Evolutionary conservation across 2,888 invertebrate genomes (phyloP), one percentile per base, ranked within the genome.

Genomic region (Homarus gammarus): DNA sequence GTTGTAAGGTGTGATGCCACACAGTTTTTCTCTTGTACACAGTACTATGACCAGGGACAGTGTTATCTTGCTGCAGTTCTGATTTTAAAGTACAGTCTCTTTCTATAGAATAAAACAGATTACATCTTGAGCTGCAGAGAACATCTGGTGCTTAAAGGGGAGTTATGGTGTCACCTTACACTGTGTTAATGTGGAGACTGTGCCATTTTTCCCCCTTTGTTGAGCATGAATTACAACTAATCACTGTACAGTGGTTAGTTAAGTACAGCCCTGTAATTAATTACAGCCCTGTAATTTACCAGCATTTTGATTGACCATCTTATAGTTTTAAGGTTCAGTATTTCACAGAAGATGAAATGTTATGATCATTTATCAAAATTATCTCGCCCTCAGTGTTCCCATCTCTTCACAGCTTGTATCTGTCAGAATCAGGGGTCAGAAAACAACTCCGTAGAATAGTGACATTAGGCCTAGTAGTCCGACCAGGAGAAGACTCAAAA

Each of bases 1-100:
- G 56, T 51, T 56, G 56, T 78, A 77, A 89, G 88, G 88, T 89
- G 88, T 78, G 88, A 18, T 27, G 8, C 38, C 18, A 6, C 61
- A 44, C 18, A 51, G 15, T 40, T 61, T n/a, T 15, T 75, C n/a
- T 33, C 12, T 5, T 61, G 10, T 49, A 27, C 15, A 36, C 49
- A 10, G 33, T 38, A 15, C 15, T 73, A 38, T 36, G 36, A 15
- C n/a, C n/a, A n/a, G 40, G 36, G 31, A 18, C 12, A 10, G n/a
- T 51, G 31, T 56, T 15, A 36, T 38, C 83, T 72, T 51, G 70
- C 72, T 83, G 83, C 83, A 83, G 83, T 83, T 83, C 72, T n/a
- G 22, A 40, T 61, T n/a, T 61, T n/a, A 36, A 38, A 27, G 64
- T 56, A 56, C 12, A 18, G 12, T 56, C 18, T 27, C 64, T 64